A percentile compares a stretch with the other conserved stretches of the same genome.
Conservation (phyloP, 2,797 vertebrate species). For the Acridotheres tristis region DNA sequence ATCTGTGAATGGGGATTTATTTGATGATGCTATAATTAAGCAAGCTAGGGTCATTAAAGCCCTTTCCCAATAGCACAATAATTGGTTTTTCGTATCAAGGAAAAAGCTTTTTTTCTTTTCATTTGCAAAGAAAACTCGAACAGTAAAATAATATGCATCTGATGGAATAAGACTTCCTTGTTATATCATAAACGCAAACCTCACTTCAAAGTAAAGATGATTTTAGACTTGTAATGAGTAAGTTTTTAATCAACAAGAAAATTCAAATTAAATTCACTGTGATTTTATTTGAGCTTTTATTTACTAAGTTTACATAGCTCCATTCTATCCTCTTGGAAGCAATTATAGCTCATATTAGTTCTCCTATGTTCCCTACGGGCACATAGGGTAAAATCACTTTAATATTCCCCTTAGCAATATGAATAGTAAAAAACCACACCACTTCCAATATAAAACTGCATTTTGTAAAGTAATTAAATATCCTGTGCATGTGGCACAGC, state of each 20-base stretch:
- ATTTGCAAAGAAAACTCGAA: neutral
- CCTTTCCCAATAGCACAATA: neutral
- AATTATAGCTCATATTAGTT: neutral
- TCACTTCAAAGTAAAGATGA: neutral
- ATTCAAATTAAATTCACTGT: neutral
- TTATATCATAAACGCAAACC: neutral
- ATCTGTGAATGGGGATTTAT: neutral
- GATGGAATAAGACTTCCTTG: neutral
- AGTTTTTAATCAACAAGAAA: neutral
- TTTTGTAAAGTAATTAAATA: neutral
- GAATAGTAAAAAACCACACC: neutral
- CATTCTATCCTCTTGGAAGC: neutral
- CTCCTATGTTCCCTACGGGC: neutral
- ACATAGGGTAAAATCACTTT: neutral
- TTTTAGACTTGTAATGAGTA: neutral
- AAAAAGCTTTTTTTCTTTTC: neutral
- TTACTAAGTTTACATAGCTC: neutral
- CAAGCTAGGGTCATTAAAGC: neutral
- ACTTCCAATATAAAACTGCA: neutral
- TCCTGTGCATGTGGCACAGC: rapidly evolving
- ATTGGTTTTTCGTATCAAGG: neutral
- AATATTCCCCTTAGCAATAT: neutral
- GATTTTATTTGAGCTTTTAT: neutral
- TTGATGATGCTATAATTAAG: neutral
- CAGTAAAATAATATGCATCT: neutral